Base-by-base conservation (phyloP, 2,797 vertebrate genomes). In the Ctenopoma kingsleyae region DNA sequence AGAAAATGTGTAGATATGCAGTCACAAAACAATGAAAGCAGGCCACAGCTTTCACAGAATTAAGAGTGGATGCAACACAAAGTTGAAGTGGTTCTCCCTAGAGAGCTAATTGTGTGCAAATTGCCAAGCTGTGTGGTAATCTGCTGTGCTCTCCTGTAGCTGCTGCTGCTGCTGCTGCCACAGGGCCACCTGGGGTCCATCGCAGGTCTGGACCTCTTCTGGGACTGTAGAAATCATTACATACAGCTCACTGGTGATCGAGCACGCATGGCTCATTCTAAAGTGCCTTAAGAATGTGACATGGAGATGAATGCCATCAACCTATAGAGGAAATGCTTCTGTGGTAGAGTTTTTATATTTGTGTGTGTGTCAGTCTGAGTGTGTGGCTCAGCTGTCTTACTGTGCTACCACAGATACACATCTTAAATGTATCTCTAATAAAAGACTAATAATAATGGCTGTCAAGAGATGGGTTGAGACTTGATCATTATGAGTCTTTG, bases 81-180 rank as follows among this genome's bases (percentile, higher is more conserved):
- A 86, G 71, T 78, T 68, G 4, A 36, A 74, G 75, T 17, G 1
- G 40, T 46, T 58, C 75, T 77, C 86, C 80, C 86, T 7, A 1
- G 82, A 79, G 84, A 88, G 71, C 74, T 83, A 71, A 85, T 80
- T 86, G 85, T 83, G 81, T 71, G 73, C 79, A 81, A 78, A 82
- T 73, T 69, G 56, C 22, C 15, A 79, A 72, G 57, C 65, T 62
- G 43, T 76, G 71, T 76, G 71, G 60, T 80, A 68, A 79, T 80
- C 50, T 43, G 64, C 54, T 64, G 62, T 19, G 17, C 60, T 63
- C 83, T 64, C 76, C 68, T 79, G 66, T 53, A 36, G 67, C 58
- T 49, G 81, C 76, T 77, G 63, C 58, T 49, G 81, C 76, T 77
- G 63, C 70, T 72, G 63, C 51, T 47, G 67, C 72, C 66, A 67